phyloP scores from a whole-genome alignment of 37 sponge, comb jelly and placozoan species.

The Ianthella basta region DNA sequence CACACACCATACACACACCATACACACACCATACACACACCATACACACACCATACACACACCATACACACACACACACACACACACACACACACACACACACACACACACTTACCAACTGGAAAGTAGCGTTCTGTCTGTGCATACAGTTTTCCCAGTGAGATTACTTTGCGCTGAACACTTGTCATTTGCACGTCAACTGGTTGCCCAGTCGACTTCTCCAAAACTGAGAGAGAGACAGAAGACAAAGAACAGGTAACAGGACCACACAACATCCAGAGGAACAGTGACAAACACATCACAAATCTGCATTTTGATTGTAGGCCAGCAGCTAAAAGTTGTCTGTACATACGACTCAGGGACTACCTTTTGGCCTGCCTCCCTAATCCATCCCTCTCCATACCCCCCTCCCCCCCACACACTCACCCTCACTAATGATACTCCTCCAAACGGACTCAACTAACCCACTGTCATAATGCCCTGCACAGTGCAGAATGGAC shows the following conservation, averaged over 20 bases:
- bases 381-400: not conserved
- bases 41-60: not conserved
- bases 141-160: conserved; percentile 65
- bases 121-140: conserved; percentile 86
- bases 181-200: conserved; percentile 36
- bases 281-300: not conserved
- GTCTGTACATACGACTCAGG: no score
- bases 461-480: conserved; percentile 86
- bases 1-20: not conserved
- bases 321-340: no score
- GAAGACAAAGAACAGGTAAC: not conserved
- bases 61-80: not conserved
- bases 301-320: no score
- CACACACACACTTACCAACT: conserved; percentile 31
- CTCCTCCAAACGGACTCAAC: conserved; percentile 90
- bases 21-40: not conserved
- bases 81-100: not conserved
- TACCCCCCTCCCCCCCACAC: conserved; percentile 3
- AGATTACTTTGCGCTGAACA: conserved; percentile 50
- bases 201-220: not conserved
- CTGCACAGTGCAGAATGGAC: conserved; percentile 94
- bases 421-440: conserved; percentile 74
- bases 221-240: conserved; percentile 10
- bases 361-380: no score
- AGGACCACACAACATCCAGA: no score